Base-by-base conservation (phyloP, 2,113 vertebrate species). In the Oplegnathus fasciatus region DNA sequence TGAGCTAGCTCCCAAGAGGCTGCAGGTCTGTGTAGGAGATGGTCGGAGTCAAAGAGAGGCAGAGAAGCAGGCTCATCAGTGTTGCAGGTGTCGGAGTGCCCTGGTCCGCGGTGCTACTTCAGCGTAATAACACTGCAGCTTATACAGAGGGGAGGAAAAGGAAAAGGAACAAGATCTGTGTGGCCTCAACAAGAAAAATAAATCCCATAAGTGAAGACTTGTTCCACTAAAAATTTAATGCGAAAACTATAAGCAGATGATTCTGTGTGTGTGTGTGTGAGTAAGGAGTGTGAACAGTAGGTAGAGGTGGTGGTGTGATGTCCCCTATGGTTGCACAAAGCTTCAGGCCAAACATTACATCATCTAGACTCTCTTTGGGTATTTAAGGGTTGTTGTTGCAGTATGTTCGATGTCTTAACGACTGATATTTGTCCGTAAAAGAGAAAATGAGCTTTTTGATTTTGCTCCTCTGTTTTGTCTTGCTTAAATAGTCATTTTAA, bases 1-100 rank as follows among this genome's bases (percentile, higher is more conserved):
- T 80, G 37, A 69, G 71, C 71, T 71, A 71, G 40, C 40, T 24
- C 78, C 34, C 48, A 78, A 70, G 68, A 79, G 85, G 30, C 34
- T 52, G 67, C 73, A 44, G 13, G 6, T 48, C 55, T 77, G 57
- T 85, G 65, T 28, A 64, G 78, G 84, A 84, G 44, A 70, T 9
- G 52, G 69, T 55, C 30, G 22, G 54, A 81, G 61, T 9, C 9
- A 66, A 71, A 71, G 50, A 44, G 42, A 42, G 24, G 58, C 57
- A 65, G 46, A 68, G 58, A 48, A 44, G 50, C 58, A 62, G 79
- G 42, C 34, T 75, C 67, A 71, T 89, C 67, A 61, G 28, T 40
- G 76, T 15, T 80, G 84, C 82, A 77, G 55, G 86, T 77, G 48
- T 62, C 61, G 15, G 30, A 78, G 62, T 48, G 67, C 5, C 30